Conservation (phyloP, 37 sponge, comb jelly and placozoan species). For the Hexactinellida sp. region DNA sequence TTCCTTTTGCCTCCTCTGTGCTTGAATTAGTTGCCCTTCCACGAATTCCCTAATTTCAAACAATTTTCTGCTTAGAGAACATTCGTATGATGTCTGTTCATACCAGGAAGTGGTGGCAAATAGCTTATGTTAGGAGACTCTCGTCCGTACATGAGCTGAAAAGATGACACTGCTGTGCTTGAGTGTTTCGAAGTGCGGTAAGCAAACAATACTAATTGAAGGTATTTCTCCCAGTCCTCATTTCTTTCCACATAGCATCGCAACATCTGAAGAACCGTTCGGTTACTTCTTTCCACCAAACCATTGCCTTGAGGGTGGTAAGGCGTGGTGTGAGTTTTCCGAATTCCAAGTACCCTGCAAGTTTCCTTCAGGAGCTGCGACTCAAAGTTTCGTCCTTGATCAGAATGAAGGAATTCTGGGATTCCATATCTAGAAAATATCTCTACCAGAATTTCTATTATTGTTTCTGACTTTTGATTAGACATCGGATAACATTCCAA, state of each 20-base stretch:
- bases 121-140: neutral
- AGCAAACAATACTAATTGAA: slow-evolving; percentile 31
- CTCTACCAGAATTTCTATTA: slow-evolving; percentile 23
- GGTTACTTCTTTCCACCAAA: slow-evolving; percentile 45
- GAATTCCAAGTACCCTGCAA: slow-evolving; percentile 30
- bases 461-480: slow-evolving; percentile 27
- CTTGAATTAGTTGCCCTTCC: slow-evolving; percentile 5
- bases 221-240: slow-evolving; percentile 40
- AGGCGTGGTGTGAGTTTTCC: slow-evolving; percentile 30
- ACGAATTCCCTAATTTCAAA: slow-evolving; percentile 6
- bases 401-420: slow-evolving; percentile 33
- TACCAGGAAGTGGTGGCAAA: neutral
- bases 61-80: neutral
- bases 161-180: slow-evolving; percentile 8
- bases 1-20: neutral
- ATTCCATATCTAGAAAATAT: slow-evolving; percentile 22
- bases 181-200: slow-evolving; percentile 27
- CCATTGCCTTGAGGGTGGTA: slow-evolving; percentile 45
- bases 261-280: slow-evolving; percentile 34
- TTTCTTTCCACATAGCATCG: slow-evolving; percentile 23
- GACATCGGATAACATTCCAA: slow-evolving; percentile 32
- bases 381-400: slow-evolving; percentile 51
- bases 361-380: slow-evolving; percentile 22
- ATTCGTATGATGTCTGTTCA: neutral
- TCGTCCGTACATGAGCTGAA: slow-evolving; percentile 19